These are phyloP conservation scores for Aegithalos caudatus DNA, from an alignment of 2,113 vertebrate genomes.

Conservation along the genomic window DNA sequence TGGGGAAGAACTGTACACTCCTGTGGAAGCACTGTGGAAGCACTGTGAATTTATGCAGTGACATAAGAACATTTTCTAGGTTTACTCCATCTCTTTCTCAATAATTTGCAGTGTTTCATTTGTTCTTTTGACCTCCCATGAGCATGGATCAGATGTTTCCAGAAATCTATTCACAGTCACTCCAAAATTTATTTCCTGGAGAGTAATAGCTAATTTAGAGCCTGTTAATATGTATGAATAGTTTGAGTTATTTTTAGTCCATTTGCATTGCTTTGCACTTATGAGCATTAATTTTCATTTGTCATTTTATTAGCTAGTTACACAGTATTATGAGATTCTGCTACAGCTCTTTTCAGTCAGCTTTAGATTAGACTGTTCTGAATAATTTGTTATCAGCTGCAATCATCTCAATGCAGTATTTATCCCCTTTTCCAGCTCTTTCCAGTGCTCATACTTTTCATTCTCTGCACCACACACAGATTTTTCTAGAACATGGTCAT, in stretches of 20 bases:
- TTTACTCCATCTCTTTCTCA: background rate
- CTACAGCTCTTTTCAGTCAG: background rate
- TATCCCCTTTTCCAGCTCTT: background rate
- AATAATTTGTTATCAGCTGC: background rate
- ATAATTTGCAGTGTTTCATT: background rate
- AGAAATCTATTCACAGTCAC: background rate
- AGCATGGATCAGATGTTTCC: background rate
- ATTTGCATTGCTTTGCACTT: slow-evolving; percentile 17
- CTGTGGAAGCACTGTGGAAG: background rate
- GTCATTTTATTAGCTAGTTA: slow-evolving; percentile 12
- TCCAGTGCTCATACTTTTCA: background rate
- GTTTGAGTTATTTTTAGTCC: slow-evolving; percentile 19
- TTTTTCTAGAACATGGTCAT: slow-evolving; percentile 15
- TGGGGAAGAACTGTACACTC: background rate
- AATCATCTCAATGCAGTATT: background rate
- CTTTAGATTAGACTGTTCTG: background rate
- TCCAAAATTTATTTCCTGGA: slow-evolving; percentile 8
- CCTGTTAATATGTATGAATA: background rate
- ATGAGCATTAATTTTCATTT: slow-evolving; percentile 39
- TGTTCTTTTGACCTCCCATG: background rate
- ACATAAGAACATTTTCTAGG: background rate
- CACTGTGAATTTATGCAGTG: background rate
- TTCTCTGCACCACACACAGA: background rate
- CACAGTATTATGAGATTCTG: background rate
- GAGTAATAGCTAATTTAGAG: background rate